Conservation (phyloP, 23 tunicate genomes). For the Diplosoma virens region DNA sequence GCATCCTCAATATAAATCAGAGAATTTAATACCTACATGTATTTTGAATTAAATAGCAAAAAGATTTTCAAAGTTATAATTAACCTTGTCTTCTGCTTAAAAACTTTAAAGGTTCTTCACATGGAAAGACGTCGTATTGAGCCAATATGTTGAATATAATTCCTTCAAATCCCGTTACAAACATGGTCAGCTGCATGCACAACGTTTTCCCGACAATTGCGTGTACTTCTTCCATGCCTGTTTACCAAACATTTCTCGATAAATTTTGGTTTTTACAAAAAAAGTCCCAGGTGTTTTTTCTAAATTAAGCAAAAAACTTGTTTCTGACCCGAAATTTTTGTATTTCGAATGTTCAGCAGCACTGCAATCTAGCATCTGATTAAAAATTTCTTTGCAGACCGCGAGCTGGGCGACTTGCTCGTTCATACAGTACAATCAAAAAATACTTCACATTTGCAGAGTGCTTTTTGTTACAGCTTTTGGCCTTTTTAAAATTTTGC, state of each 20-base stretch:
- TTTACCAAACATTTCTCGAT: neutral
- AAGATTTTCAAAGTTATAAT: too few species aligned
- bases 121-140: conserved; percentile 52
- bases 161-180: conserved; percentile 79
- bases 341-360: neutral
- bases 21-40: too few species aligned
- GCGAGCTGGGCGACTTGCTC: too few species aligned
- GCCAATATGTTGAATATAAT: conserved; percentile 63
- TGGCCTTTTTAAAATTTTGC: too few species aligned
- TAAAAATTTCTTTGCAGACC: too few species aligned
- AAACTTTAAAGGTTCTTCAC: conserved; percentile 70
- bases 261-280: neutral
- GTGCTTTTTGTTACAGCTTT: too few species aligned
- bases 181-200: conserved; percentile 65
- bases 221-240: conserved; percentile 89
- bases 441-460: too few species aligned
- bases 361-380: too few species aligned
- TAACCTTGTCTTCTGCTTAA: conserved; percentile 67
- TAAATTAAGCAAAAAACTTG: neutral
- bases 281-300: neutral
- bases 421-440: too few species aligned
- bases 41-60: too few species aligned
- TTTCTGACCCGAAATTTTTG: neutral
- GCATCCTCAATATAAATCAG: too few species aligned
- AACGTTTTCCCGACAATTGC: conserved; percentile 72